phyloP scores from a whole-genome alignment of 1,140 invertebrate species.

The Cephus cinctus region DNA sequence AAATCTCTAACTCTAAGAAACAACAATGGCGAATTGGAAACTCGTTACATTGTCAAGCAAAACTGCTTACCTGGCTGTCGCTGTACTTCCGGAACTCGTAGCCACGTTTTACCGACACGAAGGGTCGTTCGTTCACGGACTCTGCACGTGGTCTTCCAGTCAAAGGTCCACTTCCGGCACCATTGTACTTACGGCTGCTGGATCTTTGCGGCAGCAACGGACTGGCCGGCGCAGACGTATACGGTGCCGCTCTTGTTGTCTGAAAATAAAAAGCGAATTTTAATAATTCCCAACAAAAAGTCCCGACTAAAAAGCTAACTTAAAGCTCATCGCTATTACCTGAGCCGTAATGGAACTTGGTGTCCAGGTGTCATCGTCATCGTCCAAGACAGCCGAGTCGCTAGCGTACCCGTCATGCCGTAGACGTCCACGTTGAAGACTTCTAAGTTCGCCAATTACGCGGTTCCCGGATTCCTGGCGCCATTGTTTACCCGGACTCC shows the following conservation, averaged over 20 bases:
- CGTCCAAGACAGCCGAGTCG: slow-evolving; percentile 74
- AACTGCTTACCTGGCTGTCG: slow-evolving; percentile 53
- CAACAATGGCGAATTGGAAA: no score
- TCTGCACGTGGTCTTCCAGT: slow-evolving; percentile 46
- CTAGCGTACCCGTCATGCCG: slow-evolving; percentile 70
- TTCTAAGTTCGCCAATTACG: slow-evolving; percentile 62
- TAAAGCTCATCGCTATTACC: slow-evolving; percentile 26
- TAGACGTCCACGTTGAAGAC: slow-evolving; percentile 56
- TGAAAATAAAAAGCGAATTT: slow-evolving; percentile 10
- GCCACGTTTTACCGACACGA: slow-evolving; percentile 65
- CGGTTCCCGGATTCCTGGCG: slow-evolving; percentile 68
- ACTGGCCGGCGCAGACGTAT: slow-evolving; percentile 59
- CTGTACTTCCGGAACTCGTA: slow-evolving; percentile 60
- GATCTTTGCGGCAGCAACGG: slow-evolving; percentile 62
- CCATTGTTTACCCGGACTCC: slow-evolving; percentile 65
- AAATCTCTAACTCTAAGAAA: no score
- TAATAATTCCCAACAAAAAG: slow-evolving; percentile 1
- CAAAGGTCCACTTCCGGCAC: slow-evolving; percentile 45
- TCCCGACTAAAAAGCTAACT: no score
- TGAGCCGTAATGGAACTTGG: slow-evolving; percentile 39
- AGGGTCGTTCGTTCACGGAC: slow-evolving; percentile 61
- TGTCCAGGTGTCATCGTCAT: slow-evolving; percentile 58
- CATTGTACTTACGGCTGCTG: slow-evolving; percentile 59
- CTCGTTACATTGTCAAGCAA: no score
- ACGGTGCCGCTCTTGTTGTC: slow-evolving; percentile 31